Conservation (phyloP, 2,113 vertebrate species). For the Elephantulus edwardii region DNA sequence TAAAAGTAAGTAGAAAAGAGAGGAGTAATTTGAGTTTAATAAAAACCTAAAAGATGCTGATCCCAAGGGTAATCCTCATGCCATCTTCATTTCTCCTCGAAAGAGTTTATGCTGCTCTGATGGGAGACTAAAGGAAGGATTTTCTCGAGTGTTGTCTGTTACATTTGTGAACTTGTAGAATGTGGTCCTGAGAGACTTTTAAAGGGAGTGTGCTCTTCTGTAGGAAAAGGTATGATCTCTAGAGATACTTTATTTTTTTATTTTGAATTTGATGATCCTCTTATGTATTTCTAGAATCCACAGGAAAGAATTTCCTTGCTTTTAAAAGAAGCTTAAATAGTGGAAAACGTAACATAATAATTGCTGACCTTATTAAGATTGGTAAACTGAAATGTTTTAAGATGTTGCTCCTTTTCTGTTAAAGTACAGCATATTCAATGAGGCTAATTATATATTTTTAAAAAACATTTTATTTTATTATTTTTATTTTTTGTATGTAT, state of each 20-base stretch:
- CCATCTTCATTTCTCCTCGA: not conserved
- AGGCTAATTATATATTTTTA: conserved; percentile 13
- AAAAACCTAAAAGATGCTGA: not conserved
- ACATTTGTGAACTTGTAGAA: not conserved
- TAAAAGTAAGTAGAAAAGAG: not conserved
- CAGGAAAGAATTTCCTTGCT: conserved; percentile 34
- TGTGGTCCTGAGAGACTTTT: not conserved
- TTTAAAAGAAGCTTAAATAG: conserved; percentile 27
- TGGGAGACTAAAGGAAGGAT: not conserved
- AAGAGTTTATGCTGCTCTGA: not conserved
- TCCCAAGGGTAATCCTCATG: not conserved
- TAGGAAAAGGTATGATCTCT: not conserved
- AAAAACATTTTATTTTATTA: too few species aligned
- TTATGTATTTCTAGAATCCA: conserved; percentile 10
- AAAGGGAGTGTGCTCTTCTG: not conserved
- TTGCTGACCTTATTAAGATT: conserved; percentile 20
- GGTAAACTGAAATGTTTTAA: conserved; percentile 12
- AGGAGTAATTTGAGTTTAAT: not conserved
- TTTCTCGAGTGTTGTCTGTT: not conserved
- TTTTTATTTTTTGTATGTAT: too few species aligned
- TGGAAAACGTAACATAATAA: conserved; percentile 1
- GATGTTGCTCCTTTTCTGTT: not conserved
- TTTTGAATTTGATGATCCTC: not conserved
- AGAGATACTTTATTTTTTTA: not conserved
- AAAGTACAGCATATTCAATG: not conserved